These are phyloP conservation scores for Xiphophorus couchianus DNA, from an alignment of 2,113 vertebrate species.

Conservation along the genomic window DNA sequence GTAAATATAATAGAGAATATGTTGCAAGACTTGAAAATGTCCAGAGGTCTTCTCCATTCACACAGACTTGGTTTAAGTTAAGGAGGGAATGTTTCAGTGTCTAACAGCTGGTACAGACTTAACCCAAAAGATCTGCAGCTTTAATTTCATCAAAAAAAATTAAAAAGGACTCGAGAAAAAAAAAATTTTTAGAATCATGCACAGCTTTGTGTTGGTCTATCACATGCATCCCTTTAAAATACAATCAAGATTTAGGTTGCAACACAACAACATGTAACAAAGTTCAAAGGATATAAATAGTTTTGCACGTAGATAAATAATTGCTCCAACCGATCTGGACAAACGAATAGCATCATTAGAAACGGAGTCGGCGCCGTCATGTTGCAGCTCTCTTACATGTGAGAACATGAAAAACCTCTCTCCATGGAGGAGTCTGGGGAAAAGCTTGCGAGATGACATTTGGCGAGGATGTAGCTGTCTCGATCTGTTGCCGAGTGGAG, in stretches of 20 bases:
- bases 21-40: too few relatives aligned
- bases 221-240: too few relatives aligned
- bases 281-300: not conserved
- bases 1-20: too few relatives aligned
- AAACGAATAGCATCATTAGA: slow-evolving; percentile 16
- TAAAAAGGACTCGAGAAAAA: too few relatives aligned
- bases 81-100: not conserved
- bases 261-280: not conserved
- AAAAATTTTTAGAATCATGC: not conserved
- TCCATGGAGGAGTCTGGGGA: slow-evolving; percentile 46
- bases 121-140: not conserved
- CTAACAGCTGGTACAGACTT: not conserved
- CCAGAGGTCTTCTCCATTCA: too few relatives aligned
- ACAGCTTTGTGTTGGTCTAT: too few relatives aligned
- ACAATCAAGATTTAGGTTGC: not conserved
- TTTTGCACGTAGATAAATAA: slow-evolving; percentile 1
- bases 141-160: not conserved
- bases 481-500: slow-evolving; percentile 52
- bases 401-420: slow-evolving; percentile 64
- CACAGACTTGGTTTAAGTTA: too few relatives aligned
- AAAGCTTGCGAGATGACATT: slow-evolving; percentile 61
- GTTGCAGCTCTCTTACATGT: slow-evolving; percentile 24
- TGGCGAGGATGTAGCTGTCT: slow-evolving; percentile 61
- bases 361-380: slow-evolving; percentile 17
- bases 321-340: slow-evolving; percentile 24